phyloP scores from a whole-genome alignment of 1,140 invertebrate species.

The Amphibalanus amphitrite region DNA sequence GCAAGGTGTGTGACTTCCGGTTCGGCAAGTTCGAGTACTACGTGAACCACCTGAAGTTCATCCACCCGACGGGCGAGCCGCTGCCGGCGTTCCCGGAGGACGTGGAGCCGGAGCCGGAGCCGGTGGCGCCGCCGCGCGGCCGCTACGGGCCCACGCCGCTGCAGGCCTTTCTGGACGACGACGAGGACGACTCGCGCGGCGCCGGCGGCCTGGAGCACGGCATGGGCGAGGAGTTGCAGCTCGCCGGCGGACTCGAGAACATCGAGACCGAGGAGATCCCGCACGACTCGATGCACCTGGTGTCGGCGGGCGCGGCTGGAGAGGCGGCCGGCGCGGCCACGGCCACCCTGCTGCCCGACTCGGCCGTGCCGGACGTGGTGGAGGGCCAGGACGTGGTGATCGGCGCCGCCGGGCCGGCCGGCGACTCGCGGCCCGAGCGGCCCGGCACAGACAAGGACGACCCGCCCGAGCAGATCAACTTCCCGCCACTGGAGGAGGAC shows the following conservation, averaged over 20 bases:
- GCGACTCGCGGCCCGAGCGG: background rate
- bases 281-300: slow-evolving; percentile 3
- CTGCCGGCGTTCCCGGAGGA: slow-evolving; percentile 2
- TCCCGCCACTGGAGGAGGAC: slow-evolving; percentile 3
- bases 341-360: background rate
- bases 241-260: background rate
- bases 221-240: background rate
- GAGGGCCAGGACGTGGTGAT: background rate
- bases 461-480: background rate
- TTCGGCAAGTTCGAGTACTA: slow-evolving; percentile 5
- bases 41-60: slow-evolving; percentile 2
- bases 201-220: background rate
- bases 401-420: background rate
- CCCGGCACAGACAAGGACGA: background rate
- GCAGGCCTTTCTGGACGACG: background rate
- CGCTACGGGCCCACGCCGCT: slow-evolving; percentile 4
- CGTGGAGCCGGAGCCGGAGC: background rate
- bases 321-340: background rate
- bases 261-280: slow-evolving; percentile 5
- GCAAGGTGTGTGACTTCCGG: slow-evolving; percentile 5
- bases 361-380: background rate
- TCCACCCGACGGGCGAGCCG: slow-evolving; percentile 2
- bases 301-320: background rate
- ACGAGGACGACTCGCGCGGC: background rate
- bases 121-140: slow-evolving; percentile 3